Conservation (phyloP, 2,113 vertebrate species). For the Ageneiosus marmoratus region DNA sequence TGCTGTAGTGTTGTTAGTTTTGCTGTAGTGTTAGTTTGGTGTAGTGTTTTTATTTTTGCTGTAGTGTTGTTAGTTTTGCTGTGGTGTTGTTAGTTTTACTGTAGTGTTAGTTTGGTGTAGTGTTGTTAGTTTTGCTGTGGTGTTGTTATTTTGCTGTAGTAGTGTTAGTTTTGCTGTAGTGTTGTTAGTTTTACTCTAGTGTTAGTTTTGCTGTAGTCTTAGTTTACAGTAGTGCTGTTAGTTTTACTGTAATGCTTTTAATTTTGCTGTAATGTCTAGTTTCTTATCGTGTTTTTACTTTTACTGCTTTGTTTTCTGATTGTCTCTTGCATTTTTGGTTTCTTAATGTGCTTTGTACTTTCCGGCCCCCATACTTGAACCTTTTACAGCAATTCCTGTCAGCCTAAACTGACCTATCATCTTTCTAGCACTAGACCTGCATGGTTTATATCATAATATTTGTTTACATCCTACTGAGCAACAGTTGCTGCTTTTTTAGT, state of each 20-base stretch:
- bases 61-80: too few species aligned
- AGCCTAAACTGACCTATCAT: not conserved
- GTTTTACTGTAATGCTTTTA: not conserved
- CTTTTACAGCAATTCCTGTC: not conserved
- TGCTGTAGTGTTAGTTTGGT: not conserved
- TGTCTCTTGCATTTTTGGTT: not conserved
- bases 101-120: not conserved
- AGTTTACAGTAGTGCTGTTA: too few species aligned
- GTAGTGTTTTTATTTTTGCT: not conserved
- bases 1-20: not conserved
- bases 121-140: not conserved
- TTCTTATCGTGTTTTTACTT: not conserved
- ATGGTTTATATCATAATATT: slow-evolving; percentile 35
- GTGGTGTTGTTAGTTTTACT: not conserved
- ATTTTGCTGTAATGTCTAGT: not conserved
- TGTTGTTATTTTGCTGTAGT: not conserved
- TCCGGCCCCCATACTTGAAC: not conserved
- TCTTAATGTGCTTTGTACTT: not conserved
- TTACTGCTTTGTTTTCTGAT: too few species aligned
- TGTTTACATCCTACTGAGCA: not conserved
- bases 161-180: not conserved
- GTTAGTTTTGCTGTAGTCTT: not conserved
- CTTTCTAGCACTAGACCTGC: not conserved
- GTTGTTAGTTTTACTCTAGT: too few species aligned
- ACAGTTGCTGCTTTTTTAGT: not conserved